A percentile compares a stretch with the other conserved stretches of the same genome.
These are phyloP conservation scores for Apodemus speciosus DNA, from an alignment of 2,113 vertebrate species.

Conservation along the genomic window DNA sequence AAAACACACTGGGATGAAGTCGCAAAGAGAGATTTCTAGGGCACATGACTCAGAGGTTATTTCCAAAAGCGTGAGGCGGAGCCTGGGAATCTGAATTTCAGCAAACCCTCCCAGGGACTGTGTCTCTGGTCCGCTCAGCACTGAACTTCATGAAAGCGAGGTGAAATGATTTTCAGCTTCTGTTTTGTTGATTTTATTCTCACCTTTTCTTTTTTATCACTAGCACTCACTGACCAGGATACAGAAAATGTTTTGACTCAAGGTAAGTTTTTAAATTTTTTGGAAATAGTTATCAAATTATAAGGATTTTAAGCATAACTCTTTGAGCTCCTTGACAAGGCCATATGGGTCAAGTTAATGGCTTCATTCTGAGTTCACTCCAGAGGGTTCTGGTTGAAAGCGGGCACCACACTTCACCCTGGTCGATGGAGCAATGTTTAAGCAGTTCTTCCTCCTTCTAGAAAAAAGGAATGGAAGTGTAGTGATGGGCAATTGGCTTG, in stretches of 20 bases:
- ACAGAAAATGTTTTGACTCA: slow-evolving; percentile 61
- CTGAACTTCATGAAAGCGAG: slow-evolving; percentile 21
- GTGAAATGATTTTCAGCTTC: slow-evolving; percentile 5
- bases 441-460: background rate
- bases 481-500: background rate
- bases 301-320: background rate
- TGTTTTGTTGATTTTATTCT: slow-evolving; percentile 37
- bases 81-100: background rate
- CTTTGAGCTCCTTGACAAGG: background rate
- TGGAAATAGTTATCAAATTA: slow-evolving; percentile 11
- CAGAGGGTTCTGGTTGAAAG: background rate
- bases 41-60: slow-evolving; percentile 1
- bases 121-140: background rate
- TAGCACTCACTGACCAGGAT: slow-evolving; percentile 63
- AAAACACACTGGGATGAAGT: background rate
- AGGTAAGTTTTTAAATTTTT: slow-evolving; percentile 70
- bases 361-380: background rate
- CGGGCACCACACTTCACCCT: background rate
- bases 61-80: background rate
- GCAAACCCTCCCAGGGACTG: background rate
- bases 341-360: background rate
- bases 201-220: slow-evolving; percentile 4
- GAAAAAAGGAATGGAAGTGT: background rate
- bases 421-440: background rate
- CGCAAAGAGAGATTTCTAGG: background rate